Conservation (phyloP, 2,797 vertebrate species). For the Synaphobranchus kaupii region DNA sequence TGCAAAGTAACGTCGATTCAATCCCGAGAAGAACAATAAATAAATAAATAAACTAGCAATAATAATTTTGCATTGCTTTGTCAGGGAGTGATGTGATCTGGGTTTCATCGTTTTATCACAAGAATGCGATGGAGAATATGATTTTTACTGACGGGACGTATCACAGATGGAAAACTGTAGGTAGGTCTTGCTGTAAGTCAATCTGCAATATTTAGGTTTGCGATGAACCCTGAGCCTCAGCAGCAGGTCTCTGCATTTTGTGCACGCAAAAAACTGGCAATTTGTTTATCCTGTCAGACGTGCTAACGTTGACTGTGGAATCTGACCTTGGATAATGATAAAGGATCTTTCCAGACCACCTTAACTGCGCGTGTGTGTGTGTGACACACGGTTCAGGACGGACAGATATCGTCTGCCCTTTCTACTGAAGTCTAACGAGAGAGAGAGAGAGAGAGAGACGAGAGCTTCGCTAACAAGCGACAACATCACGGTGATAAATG, state of each 20-base stretch:
- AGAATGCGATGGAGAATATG: neutral
- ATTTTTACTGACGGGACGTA: neutral
- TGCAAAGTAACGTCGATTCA: neutral
- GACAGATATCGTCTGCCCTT: slow-evolving; percentile 39
- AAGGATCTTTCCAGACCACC: slow-evolving; percentile 37
- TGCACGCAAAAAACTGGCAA: neutral
- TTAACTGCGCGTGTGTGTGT: slow-evolving; percentile 41
- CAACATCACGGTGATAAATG: slow-evolving; percentile 74
- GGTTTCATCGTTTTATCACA: neutral
- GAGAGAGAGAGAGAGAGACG: slow-evolving; percentile 36
- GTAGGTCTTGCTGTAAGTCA: neutral
- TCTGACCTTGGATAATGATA: slow-evolving; percentile 56
- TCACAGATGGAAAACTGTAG: neutral
- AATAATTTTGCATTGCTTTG: slow-evolving; percentile 3
- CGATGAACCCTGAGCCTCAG: neutral
- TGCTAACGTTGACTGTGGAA: slow-evolving; percentile 34
- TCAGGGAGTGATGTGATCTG: neutral
- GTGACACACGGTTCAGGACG: slow-evolving; percentile 51
- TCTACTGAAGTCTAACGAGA: slow-evolving; percentile 51
- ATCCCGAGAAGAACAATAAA: neutral
- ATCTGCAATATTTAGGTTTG: neutral
- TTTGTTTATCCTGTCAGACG: slow-evolving; percentile 14
- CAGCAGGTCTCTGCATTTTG: neutral
- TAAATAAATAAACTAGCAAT: neutral
- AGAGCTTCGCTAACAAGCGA: slow-evolving; percentile 70